phyloP scores from a whole-genome alignment of 30 jellyfish, hydroid and myxozoan genomes.

The Pelagia noctiluca region DNA sequence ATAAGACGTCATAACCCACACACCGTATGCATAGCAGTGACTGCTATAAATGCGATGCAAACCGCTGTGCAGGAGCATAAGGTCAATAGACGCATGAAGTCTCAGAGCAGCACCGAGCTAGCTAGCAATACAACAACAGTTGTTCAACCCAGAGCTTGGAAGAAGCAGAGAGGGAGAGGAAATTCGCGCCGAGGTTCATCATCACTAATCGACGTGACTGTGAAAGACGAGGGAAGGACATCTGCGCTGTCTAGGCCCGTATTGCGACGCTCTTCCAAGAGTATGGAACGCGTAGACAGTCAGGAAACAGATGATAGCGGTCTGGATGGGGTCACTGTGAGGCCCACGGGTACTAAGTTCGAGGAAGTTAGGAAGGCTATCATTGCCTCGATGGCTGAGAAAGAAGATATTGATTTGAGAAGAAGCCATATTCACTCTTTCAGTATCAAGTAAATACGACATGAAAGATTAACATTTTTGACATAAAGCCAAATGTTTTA shows the following conservation, averaged over 20 bases:
- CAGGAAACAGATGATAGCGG: too few relatives aligned
- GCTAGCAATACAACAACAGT: too few relatives aligned
- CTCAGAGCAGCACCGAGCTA: too few relatives aligned
- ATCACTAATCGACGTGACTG: too few relatives aligned
- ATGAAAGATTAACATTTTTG: neutral
- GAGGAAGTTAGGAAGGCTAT: slow-evolving; percentile 17
- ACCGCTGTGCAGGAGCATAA: slow-evolving; percentile 27
- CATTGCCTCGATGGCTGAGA: slow-evolving; percentile 13
- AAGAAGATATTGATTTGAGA: neutral
- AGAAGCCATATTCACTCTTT: slow-evolving; percentile 36
- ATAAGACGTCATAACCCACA: slow-evolving; percentile 42
- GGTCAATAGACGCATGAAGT: too few relatives aligned
- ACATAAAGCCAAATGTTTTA: neutral
- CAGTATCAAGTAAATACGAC: neutral
- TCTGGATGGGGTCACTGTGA: neutral
- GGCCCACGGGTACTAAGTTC: neutral
- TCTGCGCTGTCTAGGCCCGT: too few relatives aligned
- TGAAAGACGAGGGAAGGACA: too few relatives aligned
- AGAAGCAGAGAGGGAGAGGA: too few relatives aligned
- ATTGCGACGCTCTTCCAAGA: too few relatives aligned
- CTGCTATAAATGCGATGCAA: slow-evolving; percentile 58
- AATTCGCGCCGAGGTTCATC: too few relatives aligned
- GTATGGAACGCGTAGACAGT: too few relatives aligned
- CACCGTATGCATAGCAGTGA: slow-evolving; percentile 32
- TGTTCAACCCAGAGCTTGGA: too few relatives aligned